Percentiles rank a stretch among this genome's conserved stretches.
phyloP scores from a whole-genome alignment of 2,888 invertebrate genomes.

The Eulithis prunata region DNA sequence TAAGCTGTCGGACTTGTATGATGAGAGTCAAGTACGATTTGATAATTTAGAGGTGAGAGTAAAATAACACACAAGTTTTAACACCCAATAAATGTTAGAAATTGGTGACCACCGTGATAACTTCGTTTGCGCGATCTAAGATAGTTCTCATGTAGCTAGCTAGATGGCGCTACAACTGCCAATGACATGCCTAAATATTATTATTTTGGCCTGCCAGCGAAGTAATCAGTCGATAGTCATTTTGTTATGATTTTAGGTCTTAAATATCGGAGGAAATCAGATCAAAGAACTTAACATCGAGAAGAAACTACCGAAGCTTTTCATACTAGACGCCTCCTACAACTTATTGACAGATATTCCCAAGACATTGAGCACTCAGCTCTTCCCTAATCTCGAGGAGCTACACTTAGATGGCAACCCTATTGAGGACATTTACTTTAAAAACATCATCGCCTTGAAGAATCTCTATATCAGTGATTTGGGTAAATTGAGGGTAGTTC shows the following conservation, averaged over 20 bases:
- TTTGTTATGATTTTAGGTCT: constrained; percentile 62
- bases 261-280: constrained; percentile 76
- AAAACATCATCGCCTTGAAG: constrained; percentile 71
- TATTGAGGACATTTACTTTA: constrained; percentile 74
- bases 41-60: constrained; percentile 72
- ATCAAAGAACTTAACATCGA: constrained; percentile 73
- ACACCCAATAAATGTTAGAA: no score
- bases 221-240: no score
- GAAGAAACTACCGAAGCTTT: constrained; percentile 71
- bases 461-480: constrained; percentile 75
- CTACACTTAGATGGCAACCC: constrained; percentile 83
- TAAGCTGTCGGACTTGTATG: constrained; percentile 65
- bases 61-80: no score
- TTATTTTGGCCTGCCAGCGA: no score
- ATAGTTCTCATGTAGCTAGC: no score
- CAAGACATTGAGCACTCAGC: constrained; percentile 64
- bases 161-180: no score
- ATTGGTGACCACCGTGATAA: no score
- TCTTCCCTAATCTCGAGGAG: constrained; percentile 77
- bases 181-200: no score
- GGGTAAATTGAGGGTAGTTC: constrained; percentile 60
- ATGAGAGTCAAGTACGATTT: constrained; percentile 61
- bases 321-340: constrained; percentile 79
- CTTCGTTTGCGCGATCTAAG: no score
- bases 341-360: constrained; percentile 78